Evolutionary conservation across 2,888 invertebrate genomes (phyloP).

Genomic region (Torymus tubicola): DNA sequence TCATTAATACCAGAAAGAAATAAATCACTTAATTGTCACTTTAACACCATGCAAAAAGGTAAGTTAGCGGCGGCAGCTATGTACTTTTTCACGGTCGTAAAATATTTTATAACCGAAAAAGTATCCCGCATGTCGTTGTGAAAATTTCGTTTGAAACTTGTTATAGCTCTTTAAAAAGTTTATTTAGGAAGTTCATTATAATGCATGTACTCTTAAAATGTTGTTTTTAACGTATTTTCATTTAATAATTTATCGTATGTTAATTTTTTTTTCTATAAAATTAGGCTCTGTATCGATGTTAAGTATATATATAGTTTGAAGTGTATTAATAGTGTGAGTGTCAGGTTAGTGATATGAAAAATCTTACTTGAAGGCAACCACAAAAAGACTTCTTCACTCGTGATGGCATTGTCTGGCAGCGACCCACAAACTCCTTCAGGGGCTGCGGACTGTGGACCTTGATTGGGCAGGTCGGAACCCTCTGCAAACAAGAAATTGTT

Average conservation of each 20-base stretch:
- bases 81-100: not conserved
- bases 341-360: no score
- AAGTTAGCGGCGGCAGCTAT: no score
- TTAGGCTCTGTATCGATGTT: no score
- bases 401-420: slow-evolving; percentile 76
- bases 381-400: slow-evolving; percentile 80
- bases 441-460: slow-evolving; percentile 75
- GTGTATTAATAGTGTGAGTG: no score
- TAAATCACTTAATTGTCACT: slow-evolving; percentile 31
- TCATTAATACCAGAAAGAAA: slow-evolving; percentile 11
- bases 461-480: slow-evolving; percentile 73
- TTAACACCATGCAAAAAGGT: slow-evolving; percentile 3
- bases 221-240: no score
- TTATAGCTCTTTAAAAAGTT: no score
- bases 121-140: not conserved
- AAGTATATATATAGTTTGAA: no score
- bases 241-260: no score
- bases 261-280: no score
- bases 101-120: slow-evolving; percentile 10
- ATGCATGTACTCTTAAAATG: no score
- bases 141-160: not conserved
- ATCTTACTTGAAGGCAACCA: slow-evolving; percentile 88
- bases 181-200: no score
- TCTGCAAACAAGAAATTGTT: slow-evolving; percentile 66
- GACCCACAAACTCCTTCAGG: slow-evolving; percentile 75